Percentiles rank a stretch among this genome's conserved stretches.
These are phyloP conservation scores for Chironomus striatipennis DNA, from an alignment of 1,140 invertebrate genomes.

Conservation along the genomic window DNA sequence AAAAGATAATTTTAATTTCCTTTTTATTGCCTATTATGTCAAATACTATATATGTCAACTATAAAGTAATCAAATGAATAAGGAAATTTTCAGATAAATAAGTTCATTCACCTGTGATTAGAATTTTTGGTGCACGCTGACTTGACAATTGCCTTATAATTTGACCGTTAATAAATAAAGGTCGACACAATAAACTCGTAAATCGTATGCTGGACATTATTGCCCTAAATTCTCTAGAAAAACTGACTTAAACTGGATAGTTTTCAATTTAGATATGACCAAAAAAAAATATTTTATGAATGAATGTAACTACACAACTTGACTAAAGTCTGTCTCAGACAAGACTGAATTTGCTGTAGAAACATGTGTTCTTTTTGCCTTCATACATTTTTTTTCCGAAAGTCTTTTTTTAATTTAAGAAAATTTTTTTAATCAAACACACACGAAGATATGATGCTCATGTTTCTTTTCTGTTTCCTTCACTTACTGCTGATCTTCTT, in stretches of 20 bases:
- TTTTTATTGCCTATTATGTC: background rate
- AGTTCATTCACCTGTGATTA: conserved; percentile 39
- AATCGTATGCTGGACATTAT: conserved; percentile 2
- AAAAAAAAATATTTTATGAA: background rate
- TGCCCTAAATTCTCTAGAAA: background rate
- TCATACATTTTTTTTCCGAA: background rate
- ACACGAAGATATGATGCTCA: background rate
- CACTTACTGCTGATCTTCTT: background rate
- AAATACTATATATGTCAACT: background rate
- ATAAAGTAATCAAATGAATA: background rate
- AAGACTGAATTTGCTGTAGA: background rate
- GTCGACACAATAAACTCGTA: background rate
- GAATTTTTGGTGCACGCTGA: conserved; percentile 34
- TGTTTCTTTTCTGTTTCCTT: background rate
- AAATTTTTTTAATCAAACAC: background rate
- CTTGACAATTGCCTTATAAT: background rate
- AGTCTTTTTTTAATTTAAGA: background rate
- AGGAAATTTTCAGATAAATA: background rate
- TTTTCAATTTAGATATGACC: background rate
- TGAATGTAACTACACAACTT: background rate
- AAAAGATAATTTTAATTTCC: background rate
- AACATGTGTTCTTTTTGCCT: background rate
- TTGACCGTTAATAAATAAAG: background rate
- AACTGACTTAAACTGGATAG: background rate
- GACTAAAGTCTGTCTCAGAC: background rate